Evolutionary conservation across 2,888 invertebrate genomes (phyloP), one percentile per base, ranked within the genome.

Genomic region (Caenorhabditis wallacei): DNA sequence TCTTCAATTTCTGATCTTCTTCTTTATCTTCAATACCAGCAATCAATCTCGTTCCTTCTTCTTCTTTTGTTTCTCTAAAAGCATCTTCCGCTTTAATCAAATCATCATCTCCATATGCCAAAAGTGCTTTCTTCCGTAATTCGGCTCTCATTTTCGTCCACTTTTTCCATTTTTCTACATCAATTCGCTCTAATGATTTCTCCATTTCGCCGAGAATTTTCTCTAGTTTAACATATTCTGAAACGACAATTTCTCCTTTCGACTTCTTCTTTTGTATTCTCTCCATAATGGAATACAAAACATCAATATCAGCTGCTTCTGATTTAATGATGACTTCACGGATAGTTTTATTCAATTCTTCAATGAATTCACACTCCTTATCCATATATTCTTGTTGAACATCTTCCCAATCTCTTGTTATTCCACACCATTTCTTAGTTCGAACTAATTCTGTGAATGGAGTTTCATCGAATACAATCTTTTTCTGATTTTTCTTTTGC

Each of bases 381-480:
- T 40, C 16, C 11, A 10, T 5, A 10, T 13, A 0, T 22, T 59
- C 37, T 11, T 13, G 40, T 11, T 59, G 13, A 8, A 59, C 1
- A 7, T 57, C 20, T 30, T 30, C n/a, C 11, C 8, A 13, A 20
- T 11, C 35, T 13, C 13, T 53, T 18, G 35, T 2, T 22, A 20
- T 66, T 22, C 37, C 66, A 22, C 16, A 11, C 66, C 53, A 66
- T 35, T 13, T 53, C 24, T 30, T 20, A 1, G 13, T 8, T n/a
- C 13, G 22, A 48, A 46, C 11, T 24, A 48, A n/a, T 1, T 46
- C 30, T 22, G 30, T 11, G 22, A 66, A 24, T 37, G 66, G 51
- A 37, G 18, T 20, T 51, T 82, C 70, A 16, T 30, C 30, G 2
- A 10, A 2, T 66, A 37, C 43, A 8, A 24, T 57, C 37, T 18